These are phyloP conservation scores for Bubalus kerabau DNA, from an alignment of 2,113 vertebrate species.

Conservation along the genomic window DNA sequence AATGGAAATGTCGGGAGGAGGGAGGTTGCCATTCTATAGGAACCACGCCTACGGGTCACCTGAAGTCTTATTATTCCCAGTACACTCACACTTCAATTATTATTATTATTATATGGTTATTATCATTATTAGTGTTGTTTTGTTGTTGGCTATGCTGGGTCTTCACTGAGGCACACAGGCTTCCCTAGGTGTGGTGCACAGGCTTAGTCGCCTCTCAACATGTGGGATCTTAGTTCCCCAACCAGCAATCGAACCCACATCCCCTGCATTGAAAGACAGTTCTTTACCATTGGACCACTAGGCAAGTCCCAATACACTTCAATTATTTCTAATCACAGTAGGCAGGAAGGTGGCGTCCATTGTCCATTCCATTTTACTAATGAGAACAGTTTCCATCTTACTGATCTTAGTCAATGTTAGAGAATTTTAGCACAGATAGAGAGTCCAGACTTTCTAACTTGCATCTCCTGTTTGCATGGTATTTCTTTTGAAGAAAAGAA, in stretches of 20 bases:
- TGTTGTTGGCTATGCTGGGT: neutral
- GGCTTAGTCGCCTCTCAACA: neutral
- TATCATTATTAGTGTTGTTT: neutral
- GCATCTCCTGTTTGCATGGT: neutral
- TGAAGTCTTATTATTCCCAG: neutral
- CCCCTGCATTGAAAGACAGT: neutral
- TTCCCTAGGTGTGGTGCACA: neutral
- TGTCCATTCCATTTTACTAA: neutral
- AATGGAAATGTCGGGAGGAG: neutral
- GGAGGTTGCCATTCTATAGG: neutral
- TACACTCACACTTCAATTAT: neutral
- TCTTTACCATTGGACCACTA: neutral
- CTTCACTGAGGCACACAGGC: neutral
- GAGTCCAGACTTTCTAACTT: neutral
- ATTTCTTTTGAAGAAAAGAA: constrained; percentile 16
- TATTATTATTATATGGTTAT: neutral
- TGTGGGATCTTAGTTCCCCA: neutral
- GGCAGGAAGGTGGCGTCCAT: neutral
- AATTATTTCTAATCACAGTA: neutral
- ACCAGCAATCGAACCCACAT: neutral
- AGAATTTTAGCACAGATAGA: neutral
- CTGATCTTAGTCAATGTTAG: neutral
- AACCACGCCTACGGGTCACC: neutral
- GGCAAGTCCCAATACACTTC: neutral
- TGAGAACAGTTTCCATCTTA: neutral